phyloP scores from a whole-genome alignment of 2,888 invertebrate genomes.

The Thalpophila matura region DNA sequence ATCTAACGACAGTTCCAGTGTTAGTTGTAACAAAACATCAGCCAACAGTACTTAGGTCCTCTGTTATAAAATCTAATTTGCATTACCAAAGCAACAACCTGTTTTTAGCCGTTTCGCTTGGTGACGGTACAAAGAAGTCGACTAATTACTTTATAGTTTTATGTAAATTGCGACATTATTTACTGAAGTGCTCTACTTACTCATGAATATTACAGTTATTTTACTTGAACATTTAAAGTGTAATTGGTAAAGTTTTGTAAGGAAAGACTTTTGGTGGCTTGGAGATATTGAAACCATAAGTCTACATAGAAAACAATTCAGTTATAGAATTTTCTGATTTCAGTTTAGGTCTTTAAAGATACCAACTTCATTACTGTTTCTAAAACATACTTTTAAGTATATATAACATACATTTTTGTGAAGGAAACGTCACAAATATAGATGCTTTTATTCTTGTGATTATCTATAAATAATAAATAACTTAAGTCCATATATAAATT shows the following conservation, averaged over 20 bases:
- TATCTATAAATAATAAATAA: too few species aligned
- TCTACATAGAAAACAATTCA: conserved; percentile 41
- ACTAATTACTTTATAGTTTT: conserved; percentile 61
- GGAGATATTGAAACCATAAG: conserved; percentile 54
- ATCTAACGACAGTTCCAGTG: conserved; percentile 33
- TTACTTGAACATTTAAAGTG: conserved; percentile 57
- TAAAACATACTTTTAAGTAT: neutral
- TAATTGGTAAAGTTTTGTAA: conserved; percentile 68
- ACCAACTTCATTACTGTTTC: neutral
- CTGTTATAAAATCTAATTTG: conserved; percentile 58
- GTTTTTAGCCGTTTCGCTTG: conserved; percentile 44
- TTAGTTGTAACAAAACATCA: conserved; percentile 40
- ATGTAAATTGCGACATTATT: conserved; percentile 58
- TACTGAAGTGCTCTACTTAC: conserved; percentile 32
- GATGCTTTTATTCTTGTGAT: too few species aligned
- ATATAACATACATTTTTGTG: too few species aligned
- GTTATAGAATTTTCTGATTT: conserved; percentile 22
- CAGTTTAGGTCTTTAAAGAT: neutral
- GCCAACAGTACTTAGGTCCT: conserved; percentile 40
- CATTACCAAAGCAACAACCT: conserved; percentile 46
- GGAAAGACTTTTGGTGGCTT: conserved; percentile 64
- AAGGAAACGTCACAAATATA: conserved; percentile 15
- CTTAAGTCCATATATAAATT: too few species aligned
- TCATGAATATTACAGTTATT: conserved; percentile 59
- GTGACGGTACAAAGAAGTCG: conserved; percentile 48